These are phyloP conservation scores for Siniperca scherzeri DNA, from an alignment of 2,797 vertebrate genomes.

Conservation along the genomic window DNA sequence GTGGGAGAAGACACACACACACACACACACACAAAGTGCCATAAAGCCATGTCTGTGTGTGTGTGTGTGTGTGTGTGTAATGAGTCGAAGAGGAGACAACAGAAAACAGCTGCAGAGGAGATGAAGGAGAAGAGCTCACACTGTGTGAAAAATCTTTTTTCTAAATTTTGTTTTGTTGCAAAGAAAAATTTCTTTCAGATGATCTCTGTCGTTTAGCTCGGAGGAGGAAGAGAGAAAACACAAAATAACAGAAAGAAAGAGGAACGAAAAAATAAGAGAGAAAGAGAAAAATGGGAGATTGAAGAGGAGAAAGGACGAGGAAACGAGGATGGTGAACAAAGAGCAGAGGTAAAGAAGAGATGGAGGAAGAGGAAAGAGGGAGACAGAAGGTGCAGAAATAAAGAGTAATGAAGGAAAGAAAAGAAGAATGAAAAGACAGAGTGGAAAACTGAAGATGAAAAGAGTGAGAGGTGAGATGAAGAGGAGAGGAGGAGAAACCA, in stretches of 20 bases:
- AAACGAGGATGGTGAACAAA: not conserved
- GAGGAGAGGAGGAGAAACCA: too few species aligned
- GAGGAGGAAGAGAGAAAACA: not conserved
- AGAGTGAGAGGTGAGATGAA: not conserved
- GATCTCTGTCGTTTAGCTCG: not conserved
- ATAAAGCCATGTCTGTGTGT: not conserved
- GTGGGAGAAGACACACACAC: slow-evolving; percentile 1
- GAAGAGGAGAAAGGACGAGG: accelerated
- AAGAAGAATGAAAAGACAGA: too few species aligned
- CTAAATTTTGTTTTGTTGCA: too few species aligned
- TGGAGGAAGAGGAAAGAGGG: not conserved
- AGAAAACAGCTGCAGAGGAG: slow-evolving; percentile 40
- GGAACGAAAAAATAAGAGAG: not conserved
- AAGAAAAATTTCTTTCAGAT: too few species aligned
- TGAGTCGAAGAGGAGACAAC: slow-evolving; percentile 11
- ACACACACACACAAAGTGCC: not conserved
- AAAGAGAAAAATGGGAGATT: too few species aligned
- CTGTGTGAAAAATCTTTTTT: not conserved
- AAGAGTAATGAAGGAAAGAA: not conserved
- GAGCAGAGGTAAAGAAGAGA: too few species aligned
- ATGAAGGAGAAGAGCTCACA: not conserved
- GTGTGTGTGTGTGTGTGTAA: slow-evolving; percentile 8
- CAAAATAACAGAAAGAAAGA: not conserved
- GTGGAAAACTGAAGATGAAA: too few species aligned
- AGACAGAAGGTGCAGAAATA: too few species aligned